These are phyloP conservation scores for Acanthopagrus latus DNA, from an alignment of 2,797 vertebrate species.

Conservation along the genomic window DNA sequence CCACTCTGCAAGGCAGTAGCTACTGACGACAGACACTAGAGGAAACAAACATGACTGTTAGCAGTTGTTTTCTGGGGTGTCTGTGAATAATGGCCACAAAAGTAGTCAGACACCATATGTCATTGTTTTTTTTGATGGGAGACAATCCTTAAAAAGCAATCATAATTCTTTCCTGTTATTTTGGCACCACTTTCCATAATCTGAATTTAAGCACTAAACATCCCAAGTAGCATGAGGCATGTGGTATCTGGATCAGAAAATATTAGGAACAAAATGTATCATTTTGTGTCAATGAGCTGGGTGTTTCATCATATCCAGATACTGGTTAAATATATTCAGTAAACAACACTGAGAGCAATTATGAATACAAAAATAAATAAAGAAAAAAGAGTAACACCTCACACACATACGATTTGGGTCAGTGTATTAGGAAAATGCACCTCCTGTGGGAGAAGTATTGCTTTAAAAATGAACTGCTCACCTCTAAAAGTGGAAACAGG, in stretches of 20 bases:
- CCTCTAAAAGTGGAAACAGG: conserved; percentile 94
- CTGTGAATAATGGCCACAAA: neutral
- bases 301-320: conserved; percentile 79
- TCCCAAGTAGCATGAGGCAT: neutral
- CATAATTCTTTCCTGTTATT: neutral
- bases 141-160: neutral
- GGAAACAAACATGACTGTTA: neutral
- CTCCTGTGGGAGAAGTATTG: too few species aligned
- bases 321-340: neutral
- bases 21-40: conserved; percentile 93
- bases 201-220: neutral
- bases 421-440: neutral
- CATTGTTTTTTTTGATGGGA: neutral
- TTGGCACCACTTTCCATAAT: neutral
- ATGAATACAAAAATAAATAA: neutral
- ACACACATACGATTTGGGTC: neutral
- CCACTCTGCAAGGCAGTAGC: conserved; percentile 96
- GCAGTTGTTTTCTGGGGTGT: neutral
- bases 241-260: conserved; percentile 77
- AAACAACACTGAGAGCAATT: neutral
- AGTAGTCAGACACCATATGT: neutral
- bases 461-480: conserved; percentile 59
- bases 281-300: conserved; percentile 80
- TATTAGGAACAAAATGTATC: conserved; percentile 78
- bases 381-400: too few species aligned